Evolutionary conservation across 2,888 invertebrate species (phyloP), one percentile per base, ranked within the genome.

Genomic region (Rhyacophila evoluta): DNA sequence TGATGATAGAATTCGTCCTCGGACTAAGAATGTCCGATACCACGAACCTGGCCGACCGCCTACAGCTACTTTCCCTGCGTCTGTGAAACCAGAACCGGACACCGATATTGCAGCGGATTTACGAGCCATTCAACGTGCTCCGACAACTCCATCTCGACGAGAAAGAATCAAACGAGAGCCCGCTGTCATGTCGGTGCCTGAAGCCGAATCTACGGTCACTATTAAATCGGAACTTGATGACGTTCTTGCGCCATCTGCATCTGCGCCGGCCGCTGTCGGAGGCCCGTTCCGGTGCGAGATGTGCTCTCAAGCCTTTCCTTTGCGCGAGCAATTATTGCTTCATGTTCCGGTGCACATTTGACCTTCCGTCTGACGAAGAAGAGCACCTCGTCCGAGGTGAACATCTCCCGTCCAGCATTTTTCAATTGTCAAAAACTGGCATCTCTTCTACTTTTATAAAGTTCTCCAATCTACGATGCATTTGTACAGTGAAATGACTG

Each of bases 271-370:
- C 85, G 85, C 83, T 85, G 92, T 88, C 83, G 89, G 85, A 77
- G 88, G 86, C 82, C 92, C 93, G 67, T 95, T 92, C 87, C 93
- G 93, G 83, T 96, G 96, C 85, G 95, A 95, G 86, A 95, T 96
- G 94, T 96, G 96, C 86, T 91, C 93, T 75, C 91, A 93, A 71
- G 92, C 93, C 83, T 96, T 96, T 86, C 88, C 92, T 8, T 93
- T 93, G 82, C 92, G 95, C 73, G 93, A 94, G 73, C 94, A 94
- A 82, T 86, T 94, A 67, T 87, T 95, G 81, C 90, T 94, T 76
- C 85, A 96, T 87, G 95, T 95, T 84, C 94, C 95, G 77, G 92
- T 95, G 85, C 95, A 96, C 86, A 95, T 96, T 87, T 94, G 93
- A 93, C 87, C 84, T 29, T 68, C 75, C 15, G 55, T 19, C 6